phyloP scores from a whole-genome alignment of 1,140 invertebrate genomes.

The Catajapyx aquilonaris region DNA sequence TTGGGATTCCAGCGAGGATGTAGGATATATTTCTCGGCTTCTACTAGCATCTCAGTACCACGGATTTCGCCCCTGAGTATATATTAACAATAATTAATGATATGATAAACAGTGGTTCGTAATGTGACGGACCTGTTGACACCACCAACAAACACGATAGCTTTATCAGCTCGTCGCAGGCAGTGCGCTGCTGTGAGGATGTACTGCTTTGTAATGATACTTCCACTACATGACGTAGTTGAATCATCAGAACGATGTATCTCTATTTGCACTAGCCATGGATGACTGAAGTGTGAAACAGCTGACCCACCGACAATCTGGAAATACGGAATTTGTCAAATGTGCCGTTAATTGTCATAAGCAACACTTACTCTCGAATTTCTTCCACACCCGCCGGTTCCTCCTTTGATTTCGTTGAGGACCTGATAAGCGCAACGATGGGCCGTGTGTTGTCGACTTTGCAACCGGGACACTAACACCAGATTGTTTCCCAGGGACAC shows the following conservation, averaged over 20 bases:
- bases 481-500: background rate
- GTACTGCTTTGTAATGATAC: background rate
- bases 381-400: background rate
- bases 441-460: background rate
- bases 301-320: background rate
- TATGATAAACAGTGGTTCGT: no score
- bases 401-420: background rate
- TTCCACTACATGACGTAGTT: background rate
- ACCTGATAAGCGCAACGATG: background rate
- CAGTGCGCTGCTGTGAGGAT: background rate
- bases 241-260: background rate
- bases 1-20: background rate
- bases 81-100: no score
- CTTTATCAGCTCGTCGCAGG: background rate
- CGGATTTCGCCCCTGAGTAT: background rate
- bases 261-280: background rate
- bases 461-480: background rate
- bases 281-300: background rate
- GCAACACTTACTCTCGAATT: background rate
- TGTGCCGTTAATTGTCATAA: background rate
- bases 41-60: background rate
- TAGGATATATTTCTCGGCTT: background rate
- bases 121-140: no score
- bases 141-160: background rate
- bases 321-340: background rate